Conservation (phyloP, 2,797 vertebrate genomes). For the Mionectes olivaceus region DNA sequence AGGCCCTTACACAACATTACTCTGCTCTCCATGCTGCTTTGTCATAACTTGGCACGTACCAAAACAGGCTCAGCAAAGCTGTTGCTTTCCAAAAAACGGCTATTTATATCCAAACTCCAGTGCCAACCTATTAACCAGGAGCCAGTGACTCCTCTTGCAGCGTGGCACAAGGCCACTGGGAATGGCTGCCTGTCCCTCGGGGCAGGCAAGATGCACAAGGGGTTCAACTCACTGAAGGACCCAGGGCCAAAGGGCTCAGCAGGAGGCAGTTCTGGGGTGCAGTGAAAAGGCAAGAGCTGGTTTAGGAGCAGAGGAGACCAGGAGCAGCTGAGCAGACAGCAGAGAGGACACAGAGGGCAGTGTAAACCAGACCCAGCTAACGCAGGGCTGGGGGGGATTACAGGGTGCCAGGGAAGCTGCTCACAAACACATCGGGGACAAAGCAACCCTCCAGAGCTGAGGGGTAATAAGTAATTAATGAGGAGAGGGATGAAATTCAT, state of each 20-base stretch:
- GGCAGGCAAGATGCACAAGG: rapidly evolving
- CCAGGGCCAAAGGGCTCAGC: rapidly evolving
- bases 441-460: slow-evolving; percentile 66
- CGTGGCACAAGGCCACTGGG: rapidly evolving
- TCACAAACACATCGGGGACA: slow-evolving; percentile 63
- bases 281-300: not conserved
- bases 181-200: not conserved
- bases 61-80: not conserved
- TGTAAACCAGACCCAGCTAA: slow-evolving; percentile 67
- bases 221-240: rapidly evolving
- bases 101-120: not conserved
- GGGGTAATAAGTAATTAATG: slow-evolving; percentile 77
- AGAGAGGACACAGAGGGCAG: not conserved
- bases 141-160: not conserved
- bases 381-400: slow-evolving; percentile 18
- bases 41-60: not conserved
- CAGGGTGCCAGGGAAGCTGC: slow-evolving; percentile 48
- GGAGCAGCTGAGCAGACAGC: not conserved
- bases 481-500: slow-evolving; percentile 77
- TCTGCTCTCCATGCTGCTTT: not conserved
- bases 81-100: not conserved
- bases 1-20: not conserved
- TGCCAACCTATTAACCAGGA: not conserved
- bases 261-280: rapidly evolving
- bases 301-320: rapidly evolving